Base-by-base conservation (phyloP, 1,140 invertebrate genomes). In the Drosophila neocordata region DNA sequence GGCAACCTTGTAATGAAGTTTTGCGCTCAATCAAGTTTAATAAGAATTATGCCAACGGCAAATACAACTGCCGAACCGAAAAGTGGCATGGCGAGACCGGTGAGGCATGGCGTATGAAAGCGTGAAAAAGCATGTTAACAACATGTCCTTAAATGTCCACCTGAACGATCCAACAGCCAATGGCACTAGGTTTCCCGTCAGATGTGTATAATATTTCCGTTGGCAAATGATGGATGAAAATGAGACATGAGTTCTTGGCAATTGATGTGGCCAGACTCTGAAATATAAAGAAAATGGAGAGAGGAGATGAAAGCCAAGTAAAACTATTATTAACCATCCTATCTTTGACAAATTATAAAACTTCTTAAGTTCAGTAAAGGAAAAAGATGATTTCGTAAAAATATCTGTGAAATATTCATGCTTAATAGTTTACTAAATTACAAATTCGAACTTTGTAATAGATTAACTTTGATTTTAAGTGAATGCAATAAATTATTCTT, bases 11-110 rank as follows among this genome's bases (percentile, higher is more conserved):
- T 74, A 87, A 87, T 87, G 82, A 87, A 87, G 82, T 87, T 87
- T 87, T 79, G 73, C 83, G 83, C 84, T 89, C 83, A 88, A 88
- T 88, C 83, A 89, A 88, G 76, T 88, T 88, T 88, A 83, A 88
- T 88, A 78, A 77, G 72, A 79, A 83, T 88, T 73, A 70, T 77
- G 83, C 83, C 67, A 52, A 35, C 18, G 69, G 83, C 83, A 57
- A 75, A 67, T 63, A 70, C 77, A 77, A 67, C 65, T 52, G 73
- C 15, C 9, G 34, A 35, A 35, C 34, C 12, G 41, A 31, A 31
- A 4, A 24, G 2, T 24, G 22, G 2, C 22, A 24, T 7, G 13
- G 15, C 13, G 8, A 7, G 12, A 8, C 5, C 8, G 41, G 15
- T 13, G 18, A 5, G 41, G 18, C 4, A 15, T 44, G 41, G 61